Base-by-base conservation (phyloP, 2,888 invertebrate species). In the Dysmachus trigonus region DNA sequence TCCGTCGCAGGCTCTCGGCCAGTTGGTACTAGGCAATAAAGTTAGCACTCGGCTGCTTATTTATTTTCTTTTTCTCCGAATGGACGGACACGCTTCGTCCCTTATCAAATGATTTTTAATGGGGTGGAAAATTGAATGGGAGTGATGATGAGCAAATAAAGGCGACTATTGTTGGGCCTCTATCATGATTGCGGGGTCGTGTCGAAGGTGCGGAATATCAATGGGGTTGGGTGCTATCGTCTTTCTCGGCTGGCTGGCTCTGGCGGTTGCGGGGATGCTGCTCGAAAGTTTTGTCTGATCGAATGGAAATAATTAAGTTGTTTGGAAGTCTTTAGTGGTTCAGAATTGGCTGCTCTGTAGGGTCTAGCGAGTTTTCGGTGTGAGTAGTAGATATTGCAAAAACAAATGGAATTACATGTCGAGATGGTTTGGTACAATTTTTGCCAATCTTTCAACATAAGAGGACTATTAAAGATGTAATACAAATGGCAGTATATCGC, bases 61-160 rank as follows among this genome's bases (percentile, higher is more conserved):
- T 51, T 85, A 53, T 85, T 85, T 73, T 47, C 22, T 38, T 85
- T 85, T 85, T 85, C 15, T 53, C 38, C 38, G 38, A n/a, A n/a
- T n/a, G 72, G 41, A 86, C 85, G 86, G 86, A 86, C 86, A 84
- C 85, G 81, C 86, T 86, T 62, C 86, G 84, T 86, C 85, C 85
- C 86, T 85, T 87, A 86, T 87, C 82, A 87, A 86, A 87, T 87
- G 85, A 87, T 86, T 87, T 87, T 86, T 86, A 89, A 89, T 89
- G 89, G 89, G 89, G 89, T 89, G 89, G 89, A 89, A 89, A 89
- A 89, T 89, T 89, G 89, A 89, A 89, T 89, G 89, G 88, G 88
- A 88, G 88, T 87, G 88, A 89, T 89, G 89, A 89, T 89, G 89
- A 89, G 88, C 88, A 89, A 89, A 88, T 89, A 89, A 89, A 88